Conservation (phyloP, 1,140 invertebrate genomes). For the Monomorium pharaonis region DNA sequence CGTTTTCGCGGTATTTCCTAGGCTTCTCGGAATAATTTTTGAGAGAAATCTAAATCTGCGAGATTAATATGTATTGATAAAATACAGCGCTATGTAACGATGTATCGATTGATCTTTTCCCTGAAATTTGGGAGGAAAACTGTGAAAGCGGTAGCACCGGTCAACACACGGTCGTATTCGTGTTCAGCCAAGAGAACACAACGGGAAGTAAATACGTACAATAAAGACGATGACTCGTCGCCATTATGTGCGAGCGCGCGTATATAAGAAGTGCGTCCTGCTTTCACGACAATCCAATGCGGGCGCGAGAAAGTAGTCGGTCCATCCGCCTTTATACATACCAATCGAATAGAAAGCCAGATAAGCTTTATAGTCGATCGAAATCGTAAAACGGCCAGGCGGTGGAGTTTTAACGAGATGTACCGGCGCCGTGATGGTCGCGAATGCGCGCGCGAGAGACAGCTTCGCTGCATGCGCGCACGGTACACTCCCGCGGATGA, state of each 20-base stretch:
- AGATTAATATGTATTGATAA: not conserved
- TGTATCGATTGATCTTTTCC: not conserved
- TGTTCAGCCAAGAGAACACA: constrained; percentile 60
- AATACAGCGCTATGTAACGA: not conserved
- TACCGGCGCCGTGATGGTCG: constrained; percentile 16
- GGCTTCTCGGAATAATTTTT: not conserved
- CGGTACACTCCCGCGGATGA: not conserved
- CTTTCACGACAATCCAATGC: constrained; percentile 81
- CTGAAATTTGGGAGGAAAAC: constrained; percentile 16
- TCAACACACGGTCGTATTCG: not conserved
- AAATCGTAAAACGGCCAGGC: constrained; percentile 76
- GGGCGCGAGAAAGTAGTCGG: constrained; percentile 80
- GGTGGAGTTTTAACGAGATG: constrained; percentile 65
- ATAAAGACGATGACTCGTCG: constrained; percentile 62
- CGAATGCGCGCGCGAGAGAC: not conserved
- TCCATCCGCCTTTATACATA: constrained; percentile 81
- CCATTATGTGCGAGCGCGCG: constrained; percentile 24
- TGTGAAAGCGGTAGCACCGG: constrained; percentile 2
- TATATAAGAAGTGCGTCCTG: constrained; percentile 80
- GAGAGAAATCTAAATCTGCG: not conserved
- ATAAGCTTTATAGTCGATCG: constrained; percentile 82
- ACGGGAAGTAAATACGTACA: constrained; percentile 61
- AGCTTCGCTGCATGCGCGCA: not conserved
- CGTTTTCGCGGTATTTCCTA: not conserved
- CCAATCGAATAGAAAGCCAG: constrained; percentile 79